These are phyloP conservation scores for Mamestra configurata DNA, from an alignment of 1,140 invertebrate species.

Conservation along the genomic window DNA sequence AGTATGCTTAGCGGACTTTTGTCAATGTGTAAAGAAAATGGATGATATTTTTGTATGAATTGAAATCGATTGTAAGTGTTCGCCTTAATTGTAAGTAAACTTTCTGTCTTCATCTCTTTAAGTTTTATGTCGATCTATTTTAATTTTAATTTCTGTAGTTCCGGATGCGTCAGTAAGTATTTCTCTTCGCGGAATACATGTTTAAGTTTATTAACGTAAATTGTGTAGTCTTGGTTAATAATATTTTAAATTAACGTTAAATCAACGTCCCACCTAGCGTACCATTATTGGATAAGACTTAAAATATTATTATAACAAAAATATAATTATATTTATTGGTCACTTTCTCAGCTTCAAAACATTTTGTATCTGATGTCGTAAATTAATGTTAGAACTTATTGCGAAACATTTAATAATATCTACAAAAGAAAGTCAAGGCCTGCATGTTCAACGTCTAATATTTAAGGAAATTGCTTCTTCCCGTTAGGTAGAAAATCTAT, in stretches of 20 bases:
- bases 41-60: conserved; percentile 87
- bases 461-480: conserved; percentile 67
- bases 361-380: conserved; percentile 54
- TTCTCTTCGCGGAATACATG: conserved; percentile 16
- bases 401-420: conserved; percentile 44
- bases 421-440: conserved; percentile 49
- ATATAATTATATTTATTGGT: conserved; percentile 48
- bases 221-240: conserved; percentile 60
- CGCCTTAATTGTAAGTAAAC: conserved; percentile 63
- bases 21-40: conserved; percentile 79
- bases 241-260: conserved; percentile 57
- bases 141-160: neutral
- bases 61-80: conserved; percentile 74
- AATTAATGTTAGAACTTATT: conserved; percentile 60
- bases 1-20: conserved; percentile 78
- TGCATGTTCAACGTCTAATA: conserved; percentile 65
- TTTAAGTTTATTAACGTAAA: conserved; percentile 54
- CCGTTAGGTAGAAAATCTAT: conserved; percentile 66
- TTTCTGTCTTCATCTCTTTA: conserved; percentile 50
- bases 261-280: conserved; percentile 84
- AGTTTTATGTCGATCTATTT: neutral
- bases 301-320: conserved; percentile 68
- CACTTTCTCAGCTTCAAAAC: conserved; percentile 47
- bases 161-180: conserved; percentile 16
- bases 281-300: conserved; percentile 79